phyloP scores from a whole-genome alignment of 2,888 invertebrate genomes.

The Caenorhabditis imperialis region DNA sequence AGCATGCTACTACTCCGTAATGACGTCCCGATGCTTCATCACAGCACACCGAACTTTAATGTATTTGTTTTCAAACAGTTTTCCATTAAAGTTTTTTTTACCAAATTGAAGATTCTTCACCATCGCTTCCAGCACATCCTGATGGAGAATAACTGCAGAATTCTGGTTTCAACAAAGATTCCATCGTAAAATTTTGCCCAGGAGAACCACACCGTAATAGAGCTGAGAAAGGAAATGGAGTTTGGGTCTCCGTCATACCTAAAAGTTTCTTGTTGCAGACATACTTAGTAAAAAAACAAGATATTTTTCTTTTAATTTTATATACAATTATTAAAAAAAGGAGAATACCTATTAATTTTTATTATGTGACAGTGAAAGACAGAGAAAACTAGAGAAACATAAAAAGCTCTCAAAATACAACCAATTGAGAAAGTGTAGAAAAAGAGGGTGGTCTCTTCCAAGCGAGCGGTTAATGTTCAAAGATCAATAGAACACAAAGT shows the following conservation, averaged over 20 bases:
- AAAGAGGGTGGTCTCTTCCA: conserved; percentile 48
- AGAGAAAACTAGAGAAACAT: too few relatives aligned
- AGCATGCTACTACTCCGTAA: conserved; percentile 76
- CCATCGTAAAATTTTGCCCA: conserved; percentile 48
- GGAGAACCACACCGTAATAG: conserved; percentile 60
- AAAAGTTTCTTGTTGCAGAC: conserved; percentile 4
- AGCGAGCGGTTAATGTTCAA: conserved; percentile 61
- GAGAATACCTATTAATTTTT: too few relatives aligned
- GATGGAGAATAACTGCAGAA: conserved; percentile 52
- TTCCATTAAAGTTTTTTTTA: conserved; percentile 13
- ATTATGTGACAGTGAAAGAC: too few relatives aligned
- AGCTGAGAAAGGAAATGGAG: conserved; percentile 61
- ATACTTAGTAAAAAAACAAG: background rate
- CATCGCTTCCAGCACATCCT: conserved; percentile 16
- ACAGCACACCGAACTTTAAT: conserved; percentile 73
- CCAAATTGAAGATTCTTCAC: conserved; percentile 62
- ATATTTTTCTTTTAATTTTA: too few relatives aligned
- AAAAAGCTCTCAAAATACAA: background rate
- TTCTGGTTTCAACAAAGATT: conserved; percentile 53
- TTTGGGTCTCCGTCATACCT: conserved; percentile 50
- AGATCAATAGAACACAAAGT: conserved; percentile 61
- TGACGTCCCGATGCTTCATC: conserved; percentile 76
- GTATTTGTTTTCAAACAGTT: background rate
- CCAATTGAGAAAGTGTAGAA: conserved; percentile 36
- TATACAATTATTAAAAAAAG: too few relatives aligned